phyloP scores from a whole-genome alignment of 2,113 vertebrate species.

The Thunnus maccoyii region DNA sequence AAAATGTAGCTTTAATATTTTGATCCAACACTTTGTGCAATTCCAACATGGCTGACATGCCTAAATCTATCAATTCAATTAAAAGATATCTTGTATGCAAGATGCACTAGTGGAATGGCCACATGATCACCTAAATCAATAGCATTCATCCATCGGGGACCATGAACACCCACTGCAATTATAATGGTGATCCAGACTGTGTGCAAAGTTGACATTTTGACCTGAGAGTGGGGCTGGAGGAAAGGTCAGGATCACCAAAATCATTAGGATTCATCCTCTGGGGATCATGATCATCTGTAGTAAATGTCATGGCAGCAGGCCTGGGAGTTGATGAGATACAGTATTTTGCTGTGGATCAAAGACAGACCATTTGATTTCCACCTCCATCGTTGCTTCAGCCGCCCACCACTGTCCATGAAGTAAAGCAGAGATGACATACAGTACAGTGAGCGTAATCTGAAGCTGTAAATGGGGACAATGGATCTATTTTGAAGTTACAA shows the following conservation, averaged over 20 bases:
- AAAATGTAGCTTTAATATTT: neutral
- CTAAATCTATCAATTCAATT: neutral
- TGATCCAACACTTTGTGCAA: neutral
- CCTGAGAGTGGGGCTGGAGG: neutral
- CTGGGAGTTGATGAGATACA: neutral
- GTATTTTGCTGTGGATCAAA: too few species aligned
- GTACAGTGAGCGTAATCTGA: neutral
- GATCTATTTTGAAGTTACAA: neutral
- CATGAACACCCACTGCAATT: neutral
- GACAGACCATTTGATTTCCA: too few species aligned
- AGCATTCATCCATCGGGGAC: neutral
- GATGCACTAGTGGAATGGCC: neutral
- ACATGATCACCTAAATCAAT: neutral
- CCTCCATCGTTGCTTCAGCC: neutral
- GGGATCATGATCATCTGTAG: conserved; percentile 7
- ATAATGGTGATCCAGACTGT: neutral
- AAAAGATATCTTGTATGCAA: neutral
- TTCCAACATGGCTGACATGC: neutral
- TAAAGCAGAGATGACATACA: neutral
- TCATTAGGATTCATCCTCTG: conserved; percentile 11
- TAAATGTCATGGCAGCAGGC: conserved; percentile 37
- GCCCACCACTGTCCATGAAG: neutral
- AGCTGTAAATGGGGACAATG: conserved; percentile 1
- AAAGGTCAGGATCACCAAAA: conserved; percentile 9
- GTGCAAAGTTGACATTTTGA: conserved; percentile 13